A percentile compares a stretch with the other conserved stretches of the same genome.
phyloP scores from a whole-genome alignment of 2,113 vertebrate species.

The Connochaetes taurinus region DNA sequence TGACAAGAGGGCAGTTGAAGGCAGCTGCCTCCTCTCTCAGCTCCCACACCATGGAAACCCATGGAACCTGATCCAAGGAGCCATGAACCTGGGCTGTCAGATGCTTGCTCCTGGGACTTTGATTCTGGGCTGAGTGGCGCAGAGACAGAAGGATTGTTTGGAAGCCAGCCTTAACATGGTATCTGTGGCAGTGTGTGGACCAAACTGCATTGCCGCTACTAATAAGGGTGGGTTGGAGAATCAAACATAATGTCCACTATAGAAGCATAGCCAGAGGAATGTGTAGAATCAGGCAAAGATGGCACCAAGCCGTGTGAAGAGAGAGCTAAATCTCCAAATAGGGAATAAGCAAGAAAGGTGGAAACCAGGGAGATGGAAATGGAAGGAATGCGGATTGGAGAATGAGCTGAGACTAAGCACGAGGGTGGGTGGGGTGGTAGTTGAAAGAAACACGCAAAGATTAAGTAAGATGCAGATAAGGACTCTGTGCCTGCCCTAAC shows the following conservation, averaged over 20 bases:
- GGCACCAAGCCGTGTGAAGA: background rate
- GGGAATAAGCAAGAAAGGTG: background rate
- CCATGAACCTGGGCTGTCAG: background rate
- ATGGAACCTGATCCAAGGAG: background rate
- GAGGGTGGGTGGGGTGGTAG: background rate
- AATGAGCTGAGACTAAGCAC: background rate
- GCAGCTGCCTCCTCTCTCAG: background rate
- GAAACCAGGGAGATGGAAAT: background rate
- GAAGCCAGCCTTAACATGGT: background rate
- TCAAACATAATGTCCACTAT: too few species aligned
- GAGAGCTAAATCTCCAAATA: background rate
- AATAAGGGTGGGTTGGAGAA: background rate
- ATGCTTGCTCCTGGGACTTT: background rate
- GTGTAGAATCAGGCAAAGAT: background rate
- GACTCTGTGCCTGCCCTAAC: background rate
- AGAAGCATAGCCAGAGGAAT: background rate
- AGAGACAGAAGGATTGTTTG: background rate
- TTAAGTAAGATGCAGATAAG: background rate
- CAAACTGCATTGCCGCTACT: too few species aligned
- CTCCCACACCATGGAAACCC: fast-evolving
- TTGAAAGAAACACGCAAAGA: background rate
- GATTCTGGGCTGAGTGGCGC: background rate
- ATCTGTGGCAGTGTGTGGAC: background rate
- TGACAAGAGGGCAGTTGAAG: background rate
- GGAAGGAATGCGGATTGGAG: fast-evolving